Conservation (phyloP, 2,888 invertebrate genomes). For the Ornithoptera priamus region DNA sequence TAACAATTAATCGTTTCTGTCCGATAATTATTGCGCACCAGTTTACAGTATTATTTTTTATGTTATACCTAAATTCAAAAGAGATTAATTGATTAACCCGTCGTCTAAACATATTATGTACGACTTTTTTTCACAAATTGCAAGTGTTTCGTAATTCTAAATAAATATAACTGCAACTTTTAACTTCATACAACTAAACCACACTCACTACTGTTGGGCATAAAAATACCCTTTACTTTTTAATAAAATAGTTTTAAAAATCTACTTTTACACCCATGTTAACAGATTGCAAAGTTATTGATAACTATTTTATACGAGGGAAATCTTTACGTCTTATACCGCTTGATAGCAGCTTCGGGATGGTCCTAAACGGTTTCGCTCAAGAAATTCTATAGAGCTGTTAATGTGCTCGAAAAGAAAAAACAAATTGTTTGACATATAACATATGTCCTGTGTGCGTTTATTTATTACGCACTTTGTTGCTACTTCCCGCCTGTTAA, state of each 20-base stretch:
- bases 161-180: background rate
- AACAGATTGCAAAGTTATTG: conserved; percentile 66
- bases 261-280: conserved; percentile 21
- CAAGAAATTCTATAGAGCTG: conserved; percentile 57
- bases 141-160: background rate
- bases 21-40: background rate
- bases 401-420: conserved; percentile 46
- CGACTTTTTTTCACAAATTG: background rate
- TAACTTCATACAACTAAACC: too few species aligned
- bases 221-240: background rate
- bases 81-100: background rate
- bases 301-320: conserved; percentile 68
- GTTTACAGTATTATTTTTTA: background rate
- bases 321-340: conserved; percentile 68
- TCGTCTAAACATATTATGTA: background rate
- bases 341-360: conserved; percentile 59
- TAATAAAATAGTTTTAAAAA: conserved; percentile 9
- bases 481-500: conserved; percentile 64
- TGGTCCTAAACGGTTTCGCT: conserved; percentile 65
- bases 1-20: background rate
- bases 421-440: conserved; percentile 54
- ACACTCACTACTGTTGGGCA: background rate
- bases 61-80: background rate
- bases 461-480: conserved; percentile 72
- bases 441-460: conserved; percentile 57